Conservation (phyloP, 2,888 invertebrate species). For the Caenorhabditis doughertyi region DNA sequence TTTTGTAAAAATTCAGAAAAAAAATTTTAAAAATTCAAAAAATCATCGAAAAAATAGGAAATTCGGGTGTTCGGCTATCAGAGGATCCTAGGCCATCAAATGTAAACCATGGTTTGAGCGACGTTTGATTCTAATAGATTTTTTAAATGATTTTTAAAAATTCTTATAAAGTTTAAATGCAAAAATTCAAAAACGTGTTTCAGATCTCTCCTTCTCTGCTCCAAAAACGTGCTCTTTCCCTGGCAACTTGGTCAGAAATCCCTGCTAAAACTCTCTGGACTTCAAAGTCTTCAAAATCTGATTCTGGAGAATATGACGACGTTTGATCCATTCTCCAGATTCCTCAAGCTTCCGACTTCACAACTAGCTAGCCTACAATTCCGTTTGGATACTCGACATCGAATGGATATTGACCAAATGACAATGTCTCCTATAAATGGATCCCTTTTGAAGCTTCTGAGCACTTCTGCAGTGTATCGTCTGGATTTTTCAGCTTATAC, state of each 20-base stretch:
- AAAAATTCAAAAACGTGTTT: neutral
- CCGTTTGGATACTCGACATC: slow-evolving; percentile 63
- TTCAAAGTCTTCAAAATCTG: slow-evolving; percentile 54
- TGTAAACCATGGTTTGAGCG: too few species aligned
- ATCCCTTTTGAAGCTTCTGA: slow-evolving; percentile 46
- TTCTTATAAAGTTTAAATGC: too few species aligned
- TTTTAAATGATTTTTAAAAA: too few species aligned
- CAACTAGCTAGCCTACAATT: slow-evolving; percentile 60
- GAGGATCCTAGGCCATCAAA: too few species aligned
- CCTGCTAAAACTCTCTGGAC: slow-evolving; percentile 32
- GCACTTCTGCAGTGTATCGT: slow-evolving; percentile 27
- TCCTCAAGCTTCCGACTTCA: slow-evolving; percentile 15
- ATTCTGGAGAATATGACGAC: slow-evolving; percentile 70
- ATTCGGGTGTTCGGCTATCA: too few species aligned
- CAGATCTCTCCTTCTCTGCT: slow-evolving; percentile 66
- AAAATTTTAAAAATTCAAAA: too few species aligned
- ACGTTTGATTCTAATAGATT: too few species aligned
- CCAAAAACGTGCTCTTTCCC: slow-evolving; percentile 64
- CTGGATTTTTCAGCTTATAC: slow-evolving; percentile 67
- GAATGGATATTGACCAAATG: slow-evolving; percentile 62
- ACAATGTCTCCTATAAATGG: slow-evolving; percentile 58
- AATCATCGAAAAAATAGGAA: too few species aligned
- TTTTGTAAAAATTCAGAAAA: too few species aligned
- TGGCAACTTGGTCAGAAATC: slow-evolving; percentile 65
- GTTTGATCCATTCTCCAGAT: slow-evolving; percentile 43